Evolutionary conservation across 1,140 invertebrate species (phyloP), one percentile per base, ranked within the genome.

Genomic region (Zaprionus inermis): DNA sequence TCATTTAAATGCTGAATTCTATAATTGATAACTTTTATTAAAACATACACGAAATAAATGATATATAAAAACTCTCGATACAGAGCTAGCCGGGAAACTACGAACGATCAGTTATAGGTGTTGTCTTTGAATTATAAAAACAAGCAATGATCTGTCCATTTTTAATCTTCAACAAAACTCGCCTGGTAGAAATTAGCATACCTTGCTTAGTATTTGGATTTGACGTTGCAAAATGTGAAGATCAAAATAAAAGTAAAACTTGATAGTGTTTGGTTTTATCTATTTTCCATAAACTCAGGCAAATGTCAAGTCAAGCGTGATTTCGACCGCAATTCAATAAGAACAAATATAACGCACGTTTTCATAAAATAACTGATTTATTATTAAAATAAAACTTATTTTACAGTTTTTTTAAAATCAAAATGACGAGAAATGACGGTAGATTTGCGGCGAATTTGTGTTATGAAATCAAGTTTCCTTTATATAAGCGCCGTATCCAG

Each of bases 301-400:
- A n/a, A n/a, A n/a, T n/a, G n/a, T n/a, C n/a, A n/a, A n/a, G n/a
- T n/a, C n/a, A n/a, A n/a, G n/a, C n/a, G n/a, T n/a, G 83, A 79
- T 79, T 32, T 79, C 60, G 36, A 38, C 12, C 41, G 73, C 63
- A 72, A 79, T 72, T 75, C 58, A 80, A 83, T 77, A 75, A 67
- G 68, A 88, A 88, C 79, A 72, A 72, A 60, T 54, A 51, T 32
- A 67, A 66, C 57, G 73, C 83, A 88, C 84, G 79, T 88, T 80
- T 66, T 60, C 70, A 63, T 70, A 59, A 79, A 74, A 36, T 70
- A 72, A 51, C 71, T 70, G 36, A 44, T 52, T 32, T 64, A 52
- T 64, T 64, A 6, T 38, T 65, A 55, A 28, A 3, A 7, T 22
- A 58, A 58, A 58, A 58, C 20, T 36, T 51, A 57, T 34, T 46